Base-by-base conservation (phyloP, 92 coral and sea anemone genomes). In the Micromussa lordhowensis region DNA sequence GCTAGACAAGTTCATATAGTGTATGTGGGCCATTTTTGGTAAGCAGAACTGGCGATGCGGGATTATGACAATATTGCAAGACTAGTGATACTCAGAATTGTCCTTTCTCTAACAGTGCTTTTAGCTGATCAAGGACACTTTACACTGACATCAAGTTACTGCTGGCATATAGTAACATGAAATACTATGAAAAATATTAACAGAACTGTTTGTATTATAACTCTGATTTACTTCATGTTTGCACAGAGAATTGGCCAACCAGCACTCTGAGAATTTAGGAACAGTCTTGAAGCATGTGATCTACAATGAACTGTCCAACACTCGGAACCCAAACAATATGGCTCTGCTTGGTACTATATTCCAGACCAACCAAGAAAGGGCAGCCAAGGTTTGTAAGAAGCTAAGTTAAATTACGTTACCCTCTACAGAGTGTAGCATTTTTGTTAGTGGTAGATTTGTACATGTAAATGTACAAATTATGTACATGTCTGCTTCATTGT, bases 271-370 rank as follows among this genome's bases (percentile, higher is more conserved):
- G 15, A 97, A 97, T 80, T 94, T 96, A 40, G 91, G 95, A 85
- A 98, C 99, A 38, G 91, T 98, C 9, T 78, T 98, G 84, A 98
- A 98, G 88, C 89, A 96, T 85, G 97, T 98, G 36, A 91, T 98
- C 87, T 98, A 98, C 85, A 98, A 98, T 74, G 99, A 98, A 88
- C 83, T 98, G 70, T 98, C 99, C 6, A 94, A 81, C 22, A 90
- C 96, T 38, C 96, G 99, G 31, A 98, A 98, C 86, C 99, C 99
- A 13, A 96, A 96, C 93, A 98, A 98, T 87, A 98, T 98, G 99
- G 83, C 93, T n/a, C 64, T 98, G 72, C 92, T 98, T 49, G 92
- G 96, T 32, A 90, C 93, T 32, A 83, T 98, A 84, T 96, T 95
- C 86, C 98, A 96, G 85, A 92, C 87, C 80, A 95, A 93, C 57